Conservation (phyloP, 2,888 invertebrate genomes). For the Nephrotoma flavescens region DNA sequence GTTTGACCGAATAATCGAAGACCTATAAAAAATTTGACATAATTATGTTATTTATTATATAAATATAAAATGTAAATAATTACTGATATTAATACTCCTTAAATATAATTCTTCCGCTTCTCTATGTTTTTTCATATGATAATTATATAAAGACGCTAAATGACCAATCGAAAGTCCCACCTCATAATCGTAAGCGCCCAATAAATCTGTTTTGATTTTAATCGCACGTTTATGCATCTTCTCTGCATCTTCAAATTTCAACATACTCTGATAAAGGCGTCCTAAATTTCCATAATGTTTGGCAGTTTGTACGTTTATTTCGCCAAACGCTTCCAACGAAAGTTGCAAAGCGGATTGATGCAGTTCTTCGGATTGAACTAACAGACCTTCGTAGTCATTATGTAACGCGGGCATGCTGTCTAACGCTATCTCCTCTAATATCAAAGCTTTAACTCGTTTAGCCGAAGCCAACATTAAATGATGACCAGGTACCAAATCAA, state of each 20-base stretch:
- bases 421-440: slow-evolving; percentile 85
- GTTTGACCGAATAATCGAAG: slow-evolving; percentile 73
- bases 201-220: slow-evolving; percentile 70
- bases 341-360: slow-evolving; percentile 71
- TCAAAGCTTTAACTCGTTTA: slow-evolving; percentile 80
- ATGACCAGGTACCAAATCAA: slow-evolving; percentile 61
- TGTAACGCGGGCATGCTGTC: slow-evolving; percentile 42
- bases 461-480: slow-evolving; percentile 80
- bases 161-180: slow-evolving; percentile 86
- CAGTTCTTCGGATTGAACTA: slow-evolving; percentile 66
- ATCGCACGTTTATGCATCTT: slow-evolving; percentile 89
- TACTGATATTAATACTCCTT: slow-evolving; percentile 78
- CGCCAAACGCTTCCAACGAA: slow-evolving; percentile 73
- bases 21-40: slow-evolving; percentile 33
- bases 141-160: slow-evolving; percentile 87
- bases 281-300: slow-evolving; percentile 94
- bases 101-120: slow-evolving; percentile 79
- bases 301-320: slow-evolving; percentile 87
- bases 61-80: slow-evolving; percentile 23
- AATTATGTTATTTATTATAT: neutral
- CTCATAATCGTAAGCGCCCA: slow-evolving; percentile 80
- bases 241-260: slow-evolving; percentile 74
- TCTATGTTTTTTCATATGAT: slow-evolving; percentile 76
- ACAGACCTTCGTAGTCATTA: slow-evolving; percentile 35
- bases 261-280: slow-evolving; percentile 87